Percentiles rank a stretch among this genome's conserved stretches.
Conservation (phyloP, 2,888 invertebrate species). For the Philereme transversata region DNA sequence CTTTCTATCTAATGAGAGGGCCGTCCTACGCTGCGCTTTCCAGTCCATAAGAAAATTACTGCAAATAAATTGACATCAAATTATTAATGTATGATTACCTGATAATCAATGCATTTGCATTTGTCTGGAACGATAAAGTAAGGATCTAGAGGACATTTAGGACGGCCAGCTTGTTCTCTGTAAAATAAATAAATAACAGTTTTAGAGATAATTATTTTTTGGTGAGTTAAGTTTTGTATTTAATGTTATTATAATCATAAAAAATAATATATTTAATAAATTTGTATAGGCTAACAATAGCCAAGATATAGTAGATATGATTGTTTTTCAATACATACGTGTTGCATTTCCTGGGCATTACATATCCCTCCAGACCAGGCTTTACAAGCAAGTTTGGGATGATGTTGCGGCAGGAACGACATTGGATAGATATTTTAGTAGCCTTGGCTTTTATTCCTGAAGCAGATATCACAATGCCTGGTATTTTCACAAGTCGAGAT, state of each 20-base stretch:
- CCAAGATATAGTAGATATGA: too few species aligned
- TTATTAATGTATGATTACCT: conserved; percentile 72
- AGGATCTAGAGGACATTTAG: conserved; percentile 98
- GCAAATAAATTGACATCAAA: too few species aligned
- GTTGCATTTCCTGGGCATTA: conserved; percentile 96
- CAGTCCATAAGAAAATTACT: too few species aligned
- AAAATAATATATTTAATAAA: too few species aligned
- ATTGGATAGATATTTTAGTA: conserved; percentile 97
- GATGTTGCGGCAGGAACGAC: conserved; percentile 95
- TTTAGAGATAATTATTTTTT: background rate
- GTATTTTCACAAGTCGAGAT: conserved; percentile 96
- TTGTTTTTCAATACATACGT: conserved; percentile 85
- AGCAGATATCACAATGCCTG: conserved; percentile 97
- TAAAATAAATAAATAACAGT: conserved; percentile 45
- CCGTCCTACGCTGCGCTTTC: too few species aligned
- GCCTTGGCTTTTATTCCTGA: conserved; percentile 98
- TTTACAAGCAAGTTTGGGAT: conserved; percentile 95
- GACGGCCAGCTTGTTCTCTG: conserved; percentile 96
- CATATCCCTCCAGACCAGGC: conserved; percentile 98
- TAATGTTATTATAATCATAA: too few species aligned
- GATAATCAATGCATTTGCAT: conserved; percentile 98
- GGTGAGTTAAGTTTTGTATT: too few species aligned
- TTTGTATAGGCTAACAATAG: too few species aligned
- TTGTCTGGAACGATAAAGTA: conserved; percentile 99
- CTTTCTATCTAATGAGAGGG: too few species aligned